A percentile compares a stretch with the other conserved stretches of the same genome.
These are phyloP conservation scores for Branchellion lobata DNA, from an alignment of 2,888 invertebrate species.

Conservation along the genomic window DNA sequence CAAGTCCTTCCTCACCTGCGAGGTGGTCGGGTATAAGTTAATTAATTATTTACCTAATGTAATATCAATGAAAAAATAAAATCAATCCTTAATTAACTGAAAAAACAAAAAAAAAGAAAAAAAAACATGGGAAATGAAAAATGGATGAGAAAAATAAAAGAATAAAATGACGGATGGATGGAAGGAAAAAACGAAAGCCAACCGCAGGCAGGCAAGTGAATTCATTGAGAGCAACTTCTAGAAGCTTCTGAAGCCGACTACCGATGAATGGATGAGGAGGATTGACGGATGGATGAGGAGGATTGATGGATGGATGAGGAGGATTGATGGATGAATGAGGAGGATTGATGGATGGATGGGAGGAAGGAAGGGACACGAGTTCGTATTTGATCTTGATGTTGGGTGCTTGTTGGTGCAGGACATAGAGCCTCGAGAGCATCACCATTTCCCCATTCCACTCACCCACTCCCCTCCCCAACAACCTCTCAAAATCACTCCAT, in stretches of 20 bases:
- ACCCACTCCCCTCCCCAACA: neutral
- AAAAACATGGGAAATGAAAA: too few species aligned
- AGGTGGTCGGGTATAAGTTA: too few species aligned
- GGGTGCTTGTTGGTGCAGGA: neutral
- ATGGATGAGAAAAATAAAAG: too few species aligned
- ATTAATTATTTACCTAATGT: too few species aligned
- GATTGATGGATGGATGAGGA: neutral
- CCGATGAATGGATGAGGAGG: too few species aligned
- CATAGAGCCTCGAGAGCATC: constrained; percentile 2
- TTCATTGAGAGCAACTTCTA: neutral
- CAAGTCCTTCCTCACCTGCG: neutral
- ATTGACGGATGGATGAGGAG: too few species aligned
- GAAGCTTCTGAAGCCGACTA: neutral
- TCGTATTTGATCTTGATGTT: constrained; percentile 16
- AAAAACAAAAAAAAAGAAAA: neutral
- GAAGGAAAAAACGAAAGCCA: too few species aligned
- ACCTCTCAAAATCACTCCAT: constrained; percentile 6
- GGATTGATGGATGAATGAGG: too few species aligned
- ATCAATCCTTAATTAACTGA: neutral
- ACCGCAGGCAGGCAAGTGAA: neutral
- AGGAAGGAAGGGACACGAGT: neutral
- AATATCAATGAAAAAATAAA: too few species aligned
- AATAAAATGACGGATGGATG: too few species aligned
- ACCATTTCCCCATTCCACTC: neutral
- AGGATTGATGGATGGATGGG: too few species aligned